Percentiles rank a stretch among this genome's conserved stretches.
phyloP scores from a whole-genome alignment of 2,888 invertebrate genomes.

The Siphlonurus alternatus region DNA sequence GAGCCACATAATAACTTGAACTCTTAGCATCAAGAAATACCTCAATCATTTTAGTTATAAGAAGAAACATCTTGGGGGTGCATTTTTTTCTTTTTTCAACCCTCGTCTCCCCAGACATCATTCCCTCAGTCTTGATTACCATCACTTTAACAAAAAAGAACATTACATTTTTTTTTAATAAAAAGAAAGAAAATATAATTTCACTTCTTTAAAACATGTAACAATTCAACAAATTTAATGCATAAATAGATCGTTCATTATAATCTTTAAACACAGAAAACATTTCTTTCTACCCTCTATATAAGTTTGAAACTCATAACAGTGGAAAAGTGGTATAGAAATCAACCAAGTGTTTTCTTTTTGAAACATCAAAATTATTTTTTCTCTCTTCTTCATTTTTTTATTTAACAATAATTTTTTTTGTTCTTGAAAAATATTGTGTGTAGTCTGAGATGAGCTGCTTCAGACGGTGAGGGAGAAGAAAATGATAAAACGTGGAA shows the following conservation, averaged over 20 bases:
- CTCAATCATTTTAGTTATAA: neutral
- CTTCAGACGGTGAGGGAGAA: neutral
- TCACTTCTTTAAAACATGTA: neutral
- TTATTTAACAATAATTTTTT: neutral
- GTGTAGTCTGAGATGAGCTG: neutral
- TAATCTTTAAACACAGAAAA: neutral
- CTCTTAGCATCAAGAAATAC: too few relatives aligned
- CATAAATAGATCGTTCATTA: neutral
- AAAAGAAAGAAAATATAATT: too few relatives aligned
- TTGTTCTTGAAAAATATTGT: neutral
- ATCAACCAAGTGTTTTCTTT: neutral
- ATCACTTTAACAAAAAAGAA: too few relatives aligned
- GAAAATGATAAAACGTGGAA: neutral
- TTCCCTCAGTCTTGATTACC: neutral
- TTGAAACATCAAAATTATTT: neutral
- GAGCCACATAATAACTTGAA: too few relatives aligned
- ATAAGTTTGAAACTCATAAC: neutral
- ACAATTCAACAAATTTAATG: neutral
- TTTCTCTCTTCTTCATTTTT: neutral
- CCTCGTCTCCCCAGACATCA: neutral
- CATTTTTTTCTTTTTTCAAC: too few relatives aligned
- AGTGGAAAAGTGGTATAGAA: neutral
- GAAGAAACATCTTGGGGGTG: too few relatives aligned
- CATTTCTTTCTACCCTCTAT: neutral
- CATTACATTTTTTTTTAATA: too few relatives aligned